Percentiles rank a stretch among this genome's conserved stretches.
Evolutionary conservation across 2,113 vertebrate species (phyloP).

Genomic region (Leptosomus discolor): DNA sequence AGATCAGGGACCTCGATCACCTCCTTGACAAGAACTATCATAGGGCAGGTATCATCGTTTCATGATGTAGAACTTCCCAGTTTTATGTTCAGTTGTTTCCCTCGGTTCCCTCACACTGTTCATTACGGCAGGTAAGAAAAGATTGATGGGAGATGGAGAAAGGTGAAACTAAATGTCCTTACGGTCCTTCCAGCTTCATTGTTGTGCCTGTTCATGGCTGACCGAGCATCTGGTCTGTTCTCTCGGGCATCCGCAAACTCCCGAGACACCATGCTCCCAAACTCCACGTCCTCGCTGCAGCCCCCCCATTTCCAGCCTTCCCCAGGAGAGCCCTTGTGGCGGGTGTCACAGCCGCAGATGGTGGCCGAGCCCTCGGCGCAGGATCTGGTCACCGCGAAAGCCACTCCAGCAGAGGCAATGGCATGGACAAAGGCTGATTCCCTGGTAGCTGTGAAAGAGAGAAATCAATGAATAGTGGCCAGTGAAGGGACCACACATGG

Average conservation of each 20-base stretch:
- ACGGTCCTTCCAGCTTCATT: conserved; percentile 95
- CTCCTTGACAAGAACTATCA: neutral
- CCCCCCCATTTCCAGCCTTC: conserved; percentile 99
- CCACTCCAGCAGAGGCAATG: conserved; percentile 92
- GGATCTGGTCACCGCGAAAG: conserved; percentile 91
- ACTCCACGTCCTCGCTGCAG: conserved; percentile 95
- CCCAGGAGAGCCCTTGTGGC: conserved; percentile 88
- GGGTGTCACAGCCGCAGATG: conserved; percentile 93
- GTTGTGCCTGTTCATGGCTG: conserved; percentile 98
- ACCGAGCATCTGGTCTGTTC: conserved; percentile 93
- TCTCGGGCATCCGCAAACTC: conserved; percentile 95
- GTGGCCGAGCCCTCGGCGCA: conserved; percentile 90
- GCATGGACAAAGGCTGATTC: conserved; percentile 97
- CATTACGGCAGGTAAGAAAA: neutral
- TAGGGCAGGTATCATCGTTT: rapidly evolving
- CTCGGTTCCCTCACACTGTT: neutral
- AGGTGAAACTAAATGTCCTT: neutral
- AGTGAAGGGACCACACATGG: neutral
- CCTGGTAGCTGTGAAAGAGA: conserved; percentile 84
- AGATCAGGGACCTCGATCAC: rapidly evolving
- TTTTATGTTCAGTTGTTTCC: neutral
- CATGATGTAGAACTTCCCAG: rapidly evolving
- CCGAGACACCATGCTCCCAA: conserved; percentile 94
- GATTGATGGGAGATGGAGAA: rapidly evolving
- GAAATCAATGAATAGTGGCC: neutral